Percentiles rank a stretch among this genome's conserved stretches.
Evolutionary conservation across 2,888 invertebrate genomes (phyloP).

Genomic region (Julus scandinavius): DNA sequence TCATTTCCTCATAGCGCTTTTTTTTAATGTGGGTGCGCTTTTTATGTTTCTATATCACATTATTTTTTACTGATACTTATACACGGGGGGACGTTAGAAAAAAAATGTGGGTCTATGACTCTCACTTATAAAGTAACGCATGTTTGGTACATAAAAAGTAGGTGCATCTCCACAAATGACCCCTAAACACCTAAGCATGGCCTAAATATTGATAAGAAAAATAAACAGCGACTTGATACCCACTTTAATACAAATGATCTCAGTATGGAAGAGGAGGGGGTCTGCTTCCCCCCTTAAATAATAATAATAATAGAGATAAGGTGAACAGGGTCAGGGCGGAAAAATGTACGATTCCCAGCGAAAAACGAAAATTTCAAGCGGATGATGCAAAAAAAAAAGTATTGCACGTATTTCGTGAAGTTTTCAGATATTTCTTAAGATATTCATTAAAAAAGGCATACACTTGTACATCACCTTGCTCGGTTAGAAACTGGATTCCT

Average conservation of each 20-base stretch:
- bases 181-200: constrained; percentile 42
- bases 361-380: constrained; percentile 4
- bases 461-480: not conserved
- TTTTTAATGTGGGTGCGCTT: constrained; percentile 42
- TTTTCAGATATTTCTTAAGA: not conserved
- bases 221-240: constrained; percentile 39
- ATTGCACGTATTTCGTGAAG: constrained; percentile 32
- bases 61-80: constrained; percentile 18
- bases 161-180: constrained; percentile 39
- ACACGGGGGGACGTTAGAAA: not conserved
- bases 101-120: constrained; percentile 9
- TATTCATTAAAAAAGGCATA: constrained; percentile 3
- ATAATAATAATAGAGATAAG: constrained; percentile 30
- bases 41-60: constrained; percentile 15
- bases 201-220: constrained; percentile 42
- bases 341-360: constrained; percentile 33
- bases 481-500: not conserved
- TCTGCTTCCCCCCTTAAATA: constrained; percentile 34
- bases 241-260: constrained; percentile 34
- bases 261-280: constrained; percentile 38
- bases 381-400: constrained; percentile 22
- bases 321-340: constrained; percentile 35
- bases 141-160: not conserved
- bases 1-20: constrained; percentile 21
- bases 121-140: constrained; percentile 34